A percentile compares a stretch with the other conserved stretches of the same genome.
These are phyloP conservation scores for Meloe dianella DNA, from an alignment of 2,888 invertebrate genomes.

Conservation along the genomic window DNA sequence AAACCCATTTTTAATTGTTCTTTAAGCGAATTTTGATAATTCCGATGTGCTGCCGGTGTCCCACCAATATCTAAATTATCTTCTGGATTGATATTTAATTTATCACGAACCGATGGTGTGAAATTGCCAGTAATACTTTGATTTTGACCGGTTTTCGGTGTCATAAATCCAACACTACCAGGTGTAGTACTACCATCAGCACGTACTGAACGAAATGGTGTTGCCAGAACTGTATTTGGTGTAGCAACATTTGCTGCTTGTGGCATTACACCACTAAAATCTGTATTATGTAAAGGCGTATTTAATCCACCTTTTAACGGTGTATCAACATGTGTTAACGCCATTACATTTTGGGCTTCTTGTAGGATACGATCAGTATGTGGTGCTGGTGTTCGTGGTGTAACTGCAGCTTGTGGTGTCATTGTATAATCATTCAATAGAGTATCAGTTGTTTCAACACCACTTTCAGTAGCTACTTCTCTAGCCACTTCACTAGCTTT, in stretches of 20 bases:
- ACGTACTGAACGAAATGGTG: slow-evolving; percentile 79
- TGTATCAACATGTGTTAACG: slow-evolving; percentile 95
- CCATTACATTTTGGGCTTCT: slow-evolving; percentile 99
- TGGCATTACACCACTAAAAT: slow-evolving; percentile 86
- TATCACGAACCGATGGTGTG: slow-evolving; percentile 85
- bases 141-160: slow-evolving; percentile 63
- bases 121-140: slow-evolving; percentile 38
- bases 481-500: slow-evolving; percentile 89
- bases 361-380: slow-evolving; percentile 83
- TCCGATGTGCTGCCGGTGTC: slow-evolving; percentile 72
- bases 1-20: slow-evolving; percentile 80
- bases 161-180: slow-evolving; percentile 67
- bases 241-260: slow-evolving; percentile 75
- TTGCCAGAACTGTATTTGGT: slow-evolving; percentile 89
- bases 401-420: slow-evolving; percentile 70
- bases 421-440: slow-evolving; percentile 91
- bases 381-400: slow-evolving; percentile 86
- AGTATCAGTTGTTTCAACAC: slow-evolving; percentile 79
- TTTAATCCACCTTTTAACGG: slow-evolving; percentile 96
- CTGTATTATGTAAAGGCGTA: slow-evolving; percentile 88
- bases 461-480: slow-evolving; percentile 82
- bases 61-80: slow-evolving; percentile 75
- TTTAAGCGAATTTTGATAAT: slow-evolving; percentile 73
- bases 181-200: slow-evolving; percentile 67
- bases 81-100: slow-evolving; percentile 92